phyloP scores from a whole-genome alignment of 2,113 vertebrate genomes.

The Chaetura pelagica region DNA sequence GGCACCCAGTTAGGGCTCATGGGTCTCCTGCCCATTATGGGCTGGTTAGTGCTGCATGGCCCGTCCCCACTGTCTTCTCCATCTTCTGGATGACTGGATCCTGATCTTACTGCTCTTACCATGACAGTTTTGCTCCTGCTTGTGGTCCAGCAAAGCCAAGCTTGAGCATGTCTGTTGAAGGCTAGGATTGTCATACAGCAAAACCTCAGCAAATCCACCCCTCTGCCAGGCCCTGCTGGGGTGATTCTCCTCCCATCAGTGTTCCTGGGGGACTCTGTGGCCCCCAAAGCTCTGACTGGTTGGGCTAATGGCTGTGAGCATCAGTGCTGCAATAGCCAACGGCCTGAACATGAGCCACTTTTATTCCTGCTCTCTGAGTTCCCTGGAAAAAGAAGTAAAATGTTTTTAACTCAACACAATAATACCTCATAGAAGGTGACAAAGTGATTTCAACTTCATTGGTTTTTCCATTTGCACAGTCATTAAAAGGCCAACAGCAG shows the following conservation, averaged over 20 bases:
- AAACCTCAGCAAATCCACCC: not conserved
- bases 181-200: not conserved
- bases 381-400: not conserved
- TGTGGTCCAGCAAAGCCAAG: not conserved
- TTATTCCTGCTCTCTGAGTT: not conserved
- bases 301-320: not conserved
- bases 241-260: not conserved
- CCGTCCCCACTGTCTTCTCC: not conserved
- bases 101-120: not conserved
- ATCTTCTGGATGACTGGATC: not conserved
- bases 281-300: not conserved
- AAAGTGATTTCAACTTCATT: not conserved
- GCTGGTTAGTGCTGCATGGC: not conserved
- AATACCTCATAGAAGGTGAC: not conserved
- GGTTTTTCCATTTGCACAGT: not conserved
- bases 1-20: not conserved
- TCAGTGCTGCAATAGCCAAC: fast-evolving
- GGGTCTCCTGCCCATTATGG: fast-evolving
- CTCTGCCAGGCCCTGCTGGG: not conserved
- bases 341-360: fast-evolving
- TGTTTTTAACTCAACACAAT: not conserved
- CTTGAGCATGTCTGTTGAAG: not conserved
- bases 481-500: not conserved
- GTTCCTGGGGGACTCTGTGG: fast-evolving
- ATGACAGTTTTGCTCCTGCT: not conserved